phyloP scores from a whole-genome alignment of 2,797 vertebrate genomes.

The Loris lydekkerianus region DNA sequence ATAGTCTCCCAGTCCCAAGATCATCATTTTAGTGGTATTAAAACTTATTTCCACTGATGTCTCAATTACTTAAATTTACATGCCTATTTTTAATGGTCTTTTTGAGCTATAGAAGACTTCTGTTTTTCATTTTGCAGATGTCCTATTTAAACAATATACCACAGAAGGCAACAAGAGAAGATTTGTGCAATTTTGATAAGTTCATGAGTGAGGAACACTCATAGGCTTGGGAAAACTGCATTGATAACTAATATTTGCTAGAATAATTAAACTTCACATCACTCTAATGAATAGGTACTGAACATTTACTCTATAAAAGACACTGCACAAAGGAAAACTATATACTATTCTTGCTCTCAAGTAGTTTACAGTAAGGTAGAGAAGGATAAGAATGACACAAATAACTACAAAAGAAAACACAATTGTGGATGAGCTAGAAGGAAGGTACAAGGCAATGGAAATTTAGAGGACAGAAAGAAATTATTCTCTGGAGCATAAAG shows the following conservation, averaged over 20 bases:
- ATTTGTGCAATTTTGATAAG: background rate
- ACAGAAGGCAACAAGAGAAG: background rate
- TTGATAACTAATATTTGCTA: background rate
- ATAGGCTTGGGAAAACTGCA: background rate
- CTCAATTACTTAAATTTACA: constrained; percentile 41
- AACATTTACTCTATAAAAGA: background rate
- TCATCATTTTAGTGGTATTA: constrained; percentile 51
- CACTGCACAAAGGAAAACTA: background rate
- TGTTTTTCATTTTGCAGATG: background rate
- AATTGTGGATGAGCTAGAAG: background rate
- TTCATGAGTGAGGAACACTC: background rate
- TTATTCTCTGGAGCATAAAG: background rate
- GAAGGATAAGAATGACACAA: background rate
- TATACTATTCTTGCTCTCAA: background rate
- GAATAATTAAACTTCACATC: background rate
- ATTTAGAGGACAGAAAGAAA: background rate
- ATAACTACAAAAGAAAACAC: background rate
- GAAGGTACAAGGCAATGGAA: background rate
- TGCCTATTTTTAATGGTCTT: background rate
- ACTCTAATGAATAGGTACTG: background rate
- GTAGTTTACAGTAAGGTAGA: background rate
- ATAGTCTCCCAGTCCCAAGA: background rate
- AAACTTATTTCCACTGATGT: constrained; percentile 40
- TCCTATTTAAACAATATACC: background rate
- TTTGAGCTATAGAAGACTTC: background rate